Evolutionary conservation across 2,888 invertebrate genomes (phyloP), one percentile per base, ranked within the genome.

Genomic region (Dinocampus coccinellae): DNA sequence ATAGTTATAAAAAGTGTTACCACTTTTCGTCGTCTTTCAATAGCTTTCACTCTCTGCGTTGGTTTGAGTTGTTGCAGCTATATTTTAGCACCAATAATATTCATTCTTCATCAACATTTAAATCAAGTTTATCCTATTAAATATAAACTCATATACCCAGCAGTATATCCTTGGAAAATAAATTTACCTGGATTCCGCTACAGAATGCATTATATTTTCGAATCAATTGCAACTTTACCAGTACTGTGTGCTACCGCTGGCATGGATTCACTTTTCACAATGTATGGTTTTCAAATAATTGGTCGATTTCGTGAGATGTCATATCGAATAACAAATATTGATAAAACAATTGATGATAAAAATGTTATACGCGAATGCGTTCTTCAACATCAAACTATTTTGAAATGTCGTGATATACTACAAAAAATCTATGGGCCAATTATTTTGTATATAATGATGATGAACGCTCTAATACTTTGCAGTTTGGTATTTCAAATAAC

Each of bases 281-380:
- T 79, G 9, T 80, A 81, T 29, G 61, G 79, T n/a, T 80, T 81
- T 64, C 80, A 81, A 57, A 79, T 83, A 42, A 71, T 76, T 2
- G 79, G 79, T 3, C 74, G 80, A 26, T 60, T 84, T 7, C 76
- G 77, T 0, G 71, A 73, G 4, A 70, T 81, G 16, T 69, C 77
- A 0, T 53, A 66, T 34, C 72, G 76, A 1, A 75, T 79, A 36
- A 52, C 58, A 2, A 33, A 66, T 42, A 42, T 61, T 16, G 47
- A 62, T 39, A 22, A 55, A 0, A 13, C 53, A 4, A 52, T 1
- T 26, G 11, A 55, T n/a, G 47, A 63, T 13, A 34, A 29, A 33
- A 33, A 16, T 39, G 29, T 67, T 4, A 39, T 67, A 9, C 34
- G 55, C 4, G 36, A 67, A 34, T 67, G 62, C 29, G 29, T 61